These are phyloP conservation scores for Antheraea assamensis DNA, from an alignment of 2,888 invertebrate genomes.

Conservation along the genomic window DNA sequence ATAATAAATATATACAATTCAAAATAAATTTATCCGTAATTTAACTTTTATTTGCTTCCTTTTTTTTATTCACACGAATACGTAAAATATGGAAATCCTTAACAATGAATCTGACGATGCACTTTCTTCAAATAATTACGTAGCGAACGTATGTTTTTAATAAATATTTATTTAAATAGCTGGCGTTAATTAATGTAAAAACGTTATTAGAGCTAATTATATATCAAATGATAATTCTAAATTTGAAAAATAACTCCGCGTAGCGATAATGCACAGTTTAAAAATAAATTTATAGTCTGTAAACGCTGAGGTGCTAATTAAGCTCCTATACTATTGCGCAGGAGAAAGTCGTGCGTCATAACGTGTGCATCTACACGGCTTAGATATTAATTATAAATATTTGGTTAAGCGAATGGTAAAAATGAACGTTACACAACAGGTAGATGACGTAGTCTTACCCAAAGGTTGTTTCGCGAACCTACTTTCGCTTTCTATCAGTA, in stretches of 20 bases:
- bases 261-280: constrained; percentile 4
- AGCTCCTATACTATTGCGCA: constrained; percentile 8
- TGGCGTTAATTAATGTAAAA: background rate
- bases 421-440: constrained; percentile 5
- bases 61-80: background rate
- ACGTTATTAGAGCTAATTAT: background rate
- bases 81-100: background rate
- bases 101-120: background rate
- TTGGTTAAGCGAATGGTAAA: constrained; percentile 6
- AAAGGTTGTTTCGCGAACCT: constrained; percentile 9
- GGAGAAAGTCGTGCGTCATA: constrained; percentile 21
- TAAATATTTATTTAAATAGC: background rate
- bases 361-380: constrained; percentile 2
- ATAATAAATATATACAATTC: background rate
- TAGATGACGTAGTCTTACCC: constrained; percentile 15
- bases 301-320: constrained; percentile 22
- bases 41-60: too few species aligned
- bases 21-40: background rate
- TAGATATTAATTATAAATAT: constrained; percentile 20
- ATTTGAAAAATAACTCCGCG: background rate
- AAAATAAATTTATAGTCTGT: constrained; percentile 16
- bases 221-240: background rate
- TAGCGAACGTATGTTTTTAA: background rate
- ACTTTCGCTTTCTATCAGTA: constrained; percentile 12
- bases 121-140: background rate